These are phyloP conservation scores for Sebastes schlegelii DNA, from an alignment of 2,113 vertebrate genomes.

Conservation along the genomic window DNA sequence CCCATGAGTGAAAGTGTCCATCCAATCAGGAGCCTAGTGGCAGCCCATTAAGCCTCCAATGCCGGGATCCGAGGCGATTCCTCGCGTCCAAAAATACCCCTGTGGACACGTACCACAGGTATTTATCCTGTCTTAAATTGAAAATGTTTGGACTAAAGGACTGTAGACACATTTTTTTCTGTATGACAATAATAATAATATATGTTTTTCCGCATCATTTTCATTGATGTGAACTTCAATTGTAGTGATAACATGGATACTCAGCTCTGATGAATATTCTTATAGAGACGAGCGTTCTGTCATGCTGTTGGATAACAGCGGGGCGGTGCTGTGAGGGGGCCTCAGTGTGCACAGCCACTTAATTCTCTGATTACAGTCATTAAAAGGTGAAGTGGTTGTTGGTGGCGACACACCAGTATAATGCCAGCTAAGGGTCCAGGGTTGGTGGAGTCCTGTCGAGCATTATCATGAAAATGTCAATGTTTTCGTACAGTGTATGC, in stretches of 20 bases:
- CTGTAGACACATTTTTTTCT: not conserved
- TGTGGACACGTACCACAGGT: not conserved
- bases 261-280: not conserved
- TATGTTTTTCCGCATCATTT: not conserved
- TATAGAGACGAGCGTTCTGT: not conserved
- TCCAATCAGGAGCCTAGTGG: no score
- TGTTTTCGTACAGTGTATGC: slow-evolving; percentile 9
- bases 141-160: not conserved
- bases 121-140: not conserved
- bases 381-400: slow-evolving; percentile 44
- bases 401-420: not conserved
- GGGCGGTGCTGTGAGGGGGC: not conserved
- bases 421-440: slow-evolving; percentile 6
- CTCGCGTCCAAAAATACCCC: no score
- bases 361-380: slow-evolving; percentile 45
- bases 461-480: slow-evolving; percentile 17
- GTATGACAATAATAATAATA: not conserved
- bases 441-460: not conserved
- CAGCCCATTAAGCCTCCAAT: no score
- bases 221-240: not conserved
- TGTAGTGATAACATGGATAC: not conserved
- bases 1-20: no score
- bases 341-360: slow-evolving; percentile 19
- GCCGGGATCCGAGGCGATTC: no score
- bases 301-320: not conserved